phyloP scores from a whole-genome alignment of 1,140 invertebrate genomes.

The silkworm (Bombyx mori) region DNA sequence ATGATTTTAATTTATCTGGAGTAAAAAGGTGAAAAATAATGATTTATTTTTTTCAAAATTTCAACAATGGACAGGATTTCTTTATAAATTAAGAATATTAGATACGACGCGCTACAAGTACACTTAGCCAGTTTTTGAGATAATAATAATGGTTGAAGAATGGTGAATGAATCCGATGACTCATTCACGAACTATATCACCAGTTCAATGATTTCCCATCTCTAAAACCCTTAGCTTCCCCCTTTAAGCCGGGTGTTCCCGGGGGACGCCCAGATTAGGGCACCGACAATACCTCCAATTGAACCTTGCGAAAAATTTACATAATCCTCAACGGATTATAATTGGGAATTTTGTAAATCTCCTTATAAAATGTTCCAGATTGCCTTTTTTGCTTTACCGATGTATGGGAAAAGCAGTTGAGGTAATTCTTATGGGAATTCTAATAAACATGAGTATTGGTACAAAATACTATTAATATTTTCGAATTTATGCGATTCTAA shows the following conservation, averaged over 20 bases:
- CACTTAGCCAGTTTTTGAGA: background rate
- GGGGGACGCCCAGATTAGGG: conserved; percentile 11
- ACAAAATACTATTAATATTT: too few species aligned
- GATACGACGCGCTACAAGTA: background rate
- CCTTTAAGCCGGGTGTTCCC: conserved; percentile 8
- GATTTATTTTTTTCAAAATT: background rate
- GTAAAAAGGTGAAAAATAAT: background rate
- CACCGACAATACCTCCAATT: conserved; percentile 12
- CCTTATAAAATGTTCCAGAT: conserved; percentile 6
- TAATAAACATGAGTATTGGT: too few species aligned
- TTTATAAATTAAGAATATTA: background rate
- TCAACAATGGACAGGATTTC: background rate
- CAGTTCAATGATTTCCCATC: background rate
- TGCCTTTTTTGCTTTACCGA: background rate
- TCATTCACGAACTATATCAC: background rate
- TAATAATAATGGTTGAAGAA: background rate
- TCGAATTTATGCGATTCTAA: too few species aligned
- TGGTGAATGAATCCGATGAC: background rate
- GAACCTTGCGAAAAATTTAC: conserved; percentile 15
- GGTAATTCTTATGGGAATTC: too few species aligned
- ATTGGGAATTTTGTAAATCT: conserved; percentile 8
- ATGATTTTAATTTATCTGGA: background rate
- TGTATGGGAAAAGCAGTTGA: too few species aligned
- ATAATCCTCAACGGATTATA: conserved; percentile 9
- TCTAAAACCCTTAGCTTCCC: conserved; percentile 1